Evolutionary conservation across 2,888 invertebrate species (phyloP).

Genomic region (Phlogophora meticulosa): DNA sequence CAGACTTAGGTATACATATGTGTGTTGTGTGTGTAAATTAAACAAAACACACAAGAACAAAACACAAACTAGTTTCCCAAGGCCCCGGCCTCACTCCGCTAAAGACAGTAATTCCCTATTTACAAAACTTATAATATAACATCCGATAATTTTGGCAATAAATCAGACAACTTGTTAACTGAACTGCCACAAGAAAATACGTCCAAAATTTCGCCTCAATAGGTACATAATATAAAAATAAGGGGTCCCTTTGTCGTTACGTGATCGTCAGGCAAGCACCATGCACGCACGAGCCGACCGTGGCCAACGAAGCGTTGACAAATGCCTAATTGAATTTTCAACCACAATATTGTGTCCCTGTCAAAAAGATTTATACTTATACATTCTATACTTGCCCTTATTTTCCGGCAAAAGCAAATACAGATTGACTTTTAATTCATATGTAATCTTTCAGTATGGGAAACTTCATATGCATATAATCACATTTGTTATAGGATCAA

Average conservation of each 20-base stretch:
- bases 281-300: constrained; percentile 83
- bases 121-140: constrained; percentile 60
- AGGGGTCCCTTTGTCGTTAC: constrained; percentile 73
- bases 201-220: constrained; percentile 55
- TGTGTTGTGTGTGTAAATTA: constrained; percentile 19
- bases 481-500: too few species aligned
- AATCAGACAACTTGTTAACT: constrained; percentile 71
- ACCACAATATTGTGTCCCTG: constrained; percentile 76
- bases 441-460: too few species aligned
- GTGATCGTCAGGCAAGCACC: constrained; percentile 74
- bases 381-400: constrained; percentile 51
- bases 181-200: constrained; percentile 63
- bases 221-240: constrained; percentile 79
- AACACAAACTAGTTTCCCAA: constrained; percentile 43
- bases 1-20: neutral
- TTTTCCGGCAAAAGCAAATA: constrained; percentile 25
- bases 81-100: constrained; percentile 27
- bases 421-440: too few species aligned
- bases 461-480: too few species aligned
- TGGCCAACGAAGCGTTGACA: constrained; percentile 81
- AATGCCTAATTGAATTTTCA: constrained; percentile 88
- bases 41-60: constrained; percentile 39
- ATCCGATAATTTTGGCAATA: constrained; percentile 67
- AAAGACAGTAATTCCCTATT: constrained; percentile 60
- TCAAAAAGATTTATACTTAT: constrained; percentile 79